Conservation (phyloP, 2,888 invertebrate genomes). For the Chrysotoxum bicinctum region DNA sequence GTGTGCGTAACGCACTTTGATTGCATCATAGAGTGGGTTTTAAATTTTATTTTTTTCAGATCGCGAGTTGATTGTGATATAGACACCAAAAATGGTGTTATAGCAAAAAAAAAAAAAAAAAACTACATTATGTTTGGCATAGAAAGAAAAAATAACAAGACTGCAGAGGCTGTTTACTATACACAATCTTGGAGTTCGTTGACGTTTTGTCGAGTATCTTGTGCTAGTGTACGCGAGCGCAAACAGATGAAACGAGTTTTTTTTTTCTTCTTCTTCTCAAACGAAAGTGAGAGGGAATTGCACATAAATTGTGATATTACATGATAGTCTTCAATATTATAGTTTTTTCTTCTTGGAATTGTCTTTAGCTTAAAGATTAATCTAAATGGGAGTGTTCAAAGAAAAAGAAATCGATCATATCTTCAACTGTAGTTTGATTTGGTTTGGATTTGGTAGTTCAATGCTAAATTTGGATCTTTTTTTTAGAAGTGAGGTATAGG, state of each 20-base stretch:
- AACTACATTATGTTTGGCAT: constrained; percentile 35
- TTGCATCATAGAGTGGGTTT: constrained; percentile 52
- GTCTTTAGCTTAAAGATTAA: constrained; percentile 56
- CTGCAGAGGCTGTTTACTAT: constrained; percentile 29
- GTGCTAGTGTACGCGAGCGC: constrained; percentile 71
- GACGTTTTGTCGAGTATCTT: constrained; percentile 58
- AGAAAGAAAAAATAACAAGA: constrained; percentile 43
- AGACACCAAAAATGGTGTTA: constrained; percentile 49
- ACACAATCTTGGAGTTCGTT: constrained; percentile 77
- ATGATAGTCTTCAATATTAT: constrained; percentile 67
- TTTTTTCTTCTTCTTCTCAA: constrained; percentile 68
- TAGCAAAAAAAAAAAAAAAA: constrained; percentile 5
- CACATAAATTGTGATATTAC: constrained; percentile 71
- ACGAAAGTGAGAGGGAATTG: constrained; percentile 81
- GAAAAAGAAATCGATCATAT: background rate
- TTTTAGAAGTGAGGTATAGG: background rate
- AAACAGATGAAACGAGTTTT: constrained; percentile 77
- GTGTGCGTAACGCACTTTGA: constrained; percentile 62
- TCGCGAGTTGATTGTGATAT: background rate
- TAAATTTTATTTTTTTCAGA: background rate
- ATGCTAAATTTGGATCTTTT: background rate
- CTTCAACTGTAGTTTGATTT: background rate
- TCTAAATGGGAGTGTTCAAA: constrained; percentile 5
- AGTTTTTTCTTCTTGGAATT: constrained; percentile 22
- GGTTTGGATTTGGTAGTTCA: background rate